phyloP scores from a whole-genome alignment of 1,140 invertebrate species.

The Oryctes rhinoceros region DNA sequence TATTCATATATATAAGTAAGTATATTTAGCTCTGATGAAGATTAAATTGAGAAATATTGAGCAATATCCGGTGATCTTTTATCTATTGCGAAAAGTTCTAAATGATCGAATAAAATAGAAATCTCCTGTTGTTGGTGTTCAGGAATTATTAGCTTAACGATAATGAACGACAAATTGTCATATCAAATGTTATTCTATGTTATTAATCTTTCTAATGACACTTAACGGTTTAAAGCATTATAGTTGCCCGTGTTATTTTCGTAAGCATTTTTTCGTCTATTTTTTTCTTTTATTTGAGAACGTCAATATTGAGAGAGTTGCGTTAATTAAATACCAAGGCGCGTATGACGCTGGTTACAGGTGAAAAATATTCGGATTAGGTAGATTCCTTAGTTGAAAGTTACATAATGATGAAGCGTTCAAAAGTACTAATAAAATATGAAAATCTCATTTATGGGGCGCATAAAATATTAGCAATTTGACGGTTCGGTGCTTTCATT shows the following conservation, averaged over 20 bases:
- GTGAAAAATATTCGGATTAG: too few species aligned
- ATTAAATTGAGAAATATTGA: neutral
- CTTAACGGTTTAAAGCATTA: slow-evolving; percentile 7
- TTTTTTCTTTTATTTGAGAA: neutral
- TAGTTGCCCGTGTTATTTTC: neutral
- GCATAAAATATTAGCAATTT: too few species aligned
- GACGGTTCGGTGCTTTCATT: too few species aligned
- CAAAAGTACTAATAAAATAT: too few species aligned
- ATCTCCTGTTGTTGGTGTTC: neutral
- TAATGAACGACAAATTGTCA: slow-evolving; percentile 30
- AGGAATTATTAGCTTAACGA: slow-evolving; percentile 7
- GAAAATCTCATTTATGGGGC: too few species aligned
- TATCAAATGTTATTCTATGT: slow-evolving; percentile 5
- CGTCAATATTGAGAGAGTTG: too few species aligned
- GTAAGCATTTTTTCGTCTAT: neutral
- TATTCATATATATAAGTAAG: neutral
- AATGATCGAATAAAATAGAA: slow-evolving; percentile 20
- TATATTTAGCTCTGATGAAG: neutral
- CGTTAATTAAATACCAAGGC: neutral
- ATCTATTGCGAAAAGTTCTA: neutral
- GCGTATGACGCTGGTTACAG: neutral
- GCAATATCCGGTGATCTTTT: neutral
- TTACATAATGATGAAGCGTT: too few species aligned
- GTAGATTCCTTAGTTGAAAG: too few species aligned
- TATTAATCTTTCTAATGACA: neutral